Base-by-base conservation (phyloP, 2,113 vertebrate species). In the Acinonyx jubatus region DNA sequence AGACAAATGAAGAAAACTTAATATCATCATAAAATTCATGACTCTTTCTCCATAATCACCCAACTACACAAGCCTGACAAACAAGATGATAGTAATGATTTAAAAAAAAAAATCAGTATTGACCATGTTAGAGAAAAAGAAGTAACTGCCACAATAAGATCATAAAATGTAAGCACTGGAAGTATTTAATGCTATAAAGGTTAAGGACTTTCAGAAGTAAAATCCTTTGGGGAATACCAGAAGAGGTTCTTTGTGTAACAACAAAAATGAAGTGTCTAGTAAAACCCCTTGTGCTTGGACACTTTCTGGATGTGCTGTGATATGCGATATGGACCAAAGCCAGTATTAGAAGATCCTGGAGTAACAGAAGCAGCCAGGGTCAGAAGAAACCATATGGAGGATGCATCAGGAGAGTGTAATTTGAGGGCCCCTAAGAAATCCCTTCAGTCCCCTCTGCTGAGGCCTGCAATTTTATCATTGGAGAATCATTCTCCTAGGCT, bases 111-210 rank as follows among this genome's bases (percentile, higher is more conserved):
- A 41, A 23, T 48, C 38, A 45, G 25, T 27, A 66, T 12, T 80
- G 73, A 89, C 21, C 66, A 74, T 25, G 8, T 82, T 52, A 52
- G 29, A 57, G 38, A 89, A 86, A 65, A 89, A 38, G 27, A 69
- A 95, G 66, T 66, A 68, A 78, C 45, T 36, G 36, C 5, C 79
- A 38, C 6, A 66, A n/a, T 45, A 48, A 90, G 41, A 57, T 73
- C 68, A 89, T 94, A 90, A 97, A 95, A 79, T 61, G 25, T 74
- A 80, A 94, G 88, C 57, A 88, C 31, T 23, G 61, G 16, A 8
- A 7, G 18, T 45, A 78, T 61, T 65, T 11, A 29, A 23, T 19
- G 27, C 52, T 83, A 15, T 93, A 91, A 96, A 94, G 57, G 31
- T 74, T 90, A 96, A 73, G 66, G 89, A 38, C 33, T 91, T 81